These are phyloP conservation scores for Rhyacophila evoluta DNA, from an alignment of 2,888 invertebrate species.

Conservation along the genomic window DNA sequence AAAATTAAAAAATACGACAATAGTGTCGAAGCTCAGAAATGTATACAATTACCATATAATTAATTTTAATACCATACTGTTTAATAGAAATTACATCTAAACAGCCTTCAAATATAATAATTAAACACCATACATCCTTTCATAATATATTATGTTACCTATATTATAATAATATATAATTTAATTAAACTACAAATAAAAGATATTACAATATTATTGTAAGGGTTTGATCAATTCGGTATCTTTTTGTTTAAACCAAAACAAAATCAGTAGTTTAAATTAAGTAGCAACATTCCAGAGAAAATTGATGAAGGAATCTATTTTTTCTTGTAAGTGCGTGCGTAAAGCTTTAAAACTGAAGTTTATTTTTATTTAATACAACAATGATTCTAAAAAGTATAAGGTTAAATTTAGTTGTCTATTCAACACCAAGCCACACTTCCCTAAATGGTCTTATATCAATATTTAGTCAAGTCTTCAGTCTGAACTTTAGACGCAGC, in stretches of 20 bases:
- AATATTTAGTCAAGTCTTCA: constrained; percentile 16
- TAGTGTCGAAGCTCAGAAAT: constrained; percentile 1
- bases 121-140: background rate
- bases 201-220: background rate
- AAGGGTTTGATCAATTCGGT: no score
- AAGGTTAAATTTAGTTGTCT: background rate
- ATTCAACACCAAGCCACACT: background rate
- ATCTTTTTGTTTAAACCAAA: no score
- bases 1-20: background rate
- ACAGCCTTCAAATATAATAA: constrained; percentile 9
- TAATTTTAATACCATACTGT: constrained; percentile 10
- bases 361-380: no score
- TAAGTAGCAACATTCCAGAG: no score
- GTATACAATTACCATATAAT: background rate
- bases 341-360: background rate
- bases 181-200: background rate
- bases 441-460: background rate
- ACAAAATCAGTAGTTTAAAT: no score
- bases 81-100: background rate
- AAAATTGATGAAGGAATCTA: no score
- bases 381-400: no score
- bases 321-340: no score
- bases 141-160: background rate
- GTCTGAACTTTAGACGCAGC: constrained; percentile 22
- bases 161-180: background rate